phyloP scores from a whole-genome alignment of 2,888 invertebrate species.

The Eubasilissa splendida region DNA sequence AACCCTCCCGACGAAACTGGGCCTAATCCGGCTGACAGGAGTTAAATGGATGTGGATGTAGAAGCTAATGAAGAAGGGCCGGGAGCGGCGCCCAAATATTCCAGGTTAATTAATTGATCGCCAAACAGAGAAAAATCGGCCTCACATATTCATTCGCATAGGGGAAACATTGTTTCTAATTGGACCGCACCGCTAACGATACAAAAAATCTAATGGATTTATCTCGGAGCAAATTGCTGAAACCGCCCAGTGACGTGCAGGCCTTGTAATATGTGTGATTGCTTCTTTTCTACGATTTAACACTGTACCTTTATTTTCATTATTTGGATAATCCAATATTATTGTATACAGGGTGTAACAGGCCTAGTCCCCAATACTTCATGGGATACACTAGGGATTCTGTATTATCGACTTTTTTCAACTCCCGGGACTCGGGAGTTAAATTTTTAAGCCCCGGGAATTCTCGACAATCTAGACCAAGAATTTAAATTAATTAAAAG shows the following conservation, averaged over 20 bases:
- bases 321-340: too few species aligned
- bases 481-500: too few species aligned
- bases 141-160: neutral
- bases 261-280: neutral
- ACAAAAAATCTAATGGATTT: constrained; percentile 28
- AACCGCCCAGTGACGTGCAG: neutral
- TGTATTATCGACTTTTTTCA: too few species aligned
- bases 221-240: constrained; percentile 16
- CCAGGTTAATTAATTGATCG: constrained; percentile 50
- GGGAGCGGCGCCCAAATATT: constrained; percentile 1
- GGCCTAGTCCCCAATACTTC: too few species aligned
- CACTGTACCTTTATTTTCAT: too few species aligned
- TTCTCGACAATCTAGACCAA: too few species aligned
- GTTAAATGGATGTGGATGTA: constrained; percentile 44
- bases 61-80: constrained; percentile 39
- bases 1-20: neutral
- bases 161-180: constrained; percentile 38
- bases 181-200: constrained; percentile 33
- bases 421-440: too few species aligned
- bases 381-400: too few species aligned
- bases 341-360: too few species aligned
- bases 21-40: constrained; percentile 47
- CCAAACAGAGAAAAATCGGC: constrained; percentile 30
- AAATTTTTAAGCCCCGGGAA: too few species aligned
- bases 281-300: too few species aligned